These are phyloP conservation scores for Cyanocitta stelleri DNA, from an alignment of 2,113 vertebrate genomes.

Conservation along the genomic window DNA sequence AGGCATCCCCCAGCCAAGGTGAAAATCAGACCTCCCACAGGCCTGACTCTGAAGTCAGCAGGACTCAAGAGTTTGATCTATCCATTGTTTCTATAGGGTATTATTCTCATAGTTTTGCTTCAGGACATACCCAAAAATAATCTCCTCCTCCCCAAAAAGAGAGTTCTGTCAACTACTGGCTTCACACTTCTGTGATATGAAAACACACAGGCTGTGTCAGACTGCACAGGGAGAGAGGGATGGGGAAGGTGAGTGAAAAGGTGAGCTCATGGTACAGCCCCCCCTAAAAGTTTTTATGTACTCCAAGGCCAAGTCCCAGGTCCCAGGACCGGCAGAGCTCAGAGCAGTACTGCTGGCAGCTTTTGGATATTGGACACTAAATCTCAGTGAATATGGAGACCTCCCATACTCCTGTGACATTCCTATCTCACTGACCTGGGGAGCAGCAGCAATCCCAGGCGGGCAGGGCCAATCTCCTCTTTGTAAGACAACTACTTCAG, in stretches of 20 bases:
- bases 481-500: neutral
- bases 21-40: too few species aligned
- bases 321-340: neutral
- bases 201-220: neutral
- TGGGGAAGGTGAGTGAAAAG: neutral
- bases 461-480: neutral
- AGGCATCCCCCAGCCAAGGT: neutral
- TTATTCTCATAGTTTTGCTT: neutral
- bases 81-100: neutral
- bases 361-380: neutral
- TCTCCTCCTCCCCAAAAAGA: neutral
- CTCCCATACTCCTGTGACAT: neutral
- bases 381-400: neutral
- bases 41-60: neutral
- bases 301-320: neutral
- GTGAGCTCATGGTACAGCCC: neutral
- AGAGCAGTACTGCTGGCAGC: neutral
- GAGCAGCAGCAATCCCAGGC: neutral
- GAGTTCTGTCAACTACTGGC: neutral
- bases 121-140: neutral
- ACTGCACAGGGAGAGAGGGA: neutral
- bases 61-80: neutral
- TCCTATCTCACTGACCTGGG: neutral
- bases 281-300: neutral
- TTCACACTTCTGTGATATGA: rapidly evolving